These are phyloP conservation scores for Diphyllodes magnificus DNA, from an alignment of 2,113 vertebrate species.

Conservation along the genomic window DNA sequence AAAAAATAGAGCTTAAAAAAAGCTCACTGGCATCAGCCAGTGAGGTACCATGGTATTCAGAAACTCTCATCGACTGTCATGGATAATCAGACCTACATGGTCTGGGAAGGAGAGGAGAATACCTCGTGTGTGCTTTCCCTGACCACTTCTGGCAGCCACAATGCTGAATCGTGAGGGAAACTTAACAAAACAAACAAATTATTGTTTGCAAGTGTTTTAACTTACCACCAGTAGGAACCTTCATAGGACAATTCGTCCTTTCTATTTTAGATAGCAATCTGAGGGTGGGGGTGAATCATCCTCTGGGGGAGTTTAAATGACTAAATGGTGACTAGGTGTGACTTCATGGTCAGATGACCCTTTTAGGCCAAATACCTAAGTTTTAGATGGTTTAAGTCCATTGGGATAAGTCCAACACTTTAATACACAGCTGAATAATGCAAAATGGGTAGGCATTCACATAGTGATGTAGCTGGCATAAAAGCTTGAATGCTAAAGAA, in stretches of 20 bases:
- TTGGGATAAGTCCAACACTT: background rate
- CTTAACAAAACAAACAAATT: background rate
- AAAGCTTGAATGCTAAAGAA: background rate
- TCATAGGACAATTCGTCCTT: background rate
- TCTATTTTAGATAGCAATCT: background rate
- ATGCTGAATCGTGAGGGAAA: background rate
- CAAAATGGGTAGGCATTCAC: background rate
- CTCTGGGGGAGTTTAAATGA: background rate
- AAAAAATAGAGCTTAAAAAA: background rate
- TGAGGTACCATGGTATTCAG: background rate
- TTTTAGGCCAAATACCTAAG: background rate
- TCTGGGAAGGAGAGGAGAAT: background rate
- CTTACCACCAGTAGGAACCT: background rate
- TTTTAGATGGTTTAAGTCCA: background rate
- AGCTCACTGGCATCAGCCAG: background rate
- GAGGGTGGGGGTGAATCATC: background rate
- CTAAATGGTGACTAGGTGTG: background rate
- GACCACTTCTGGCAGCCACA: background rate
- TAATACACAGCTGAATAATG: background rate
- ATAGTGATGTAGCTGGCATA: background rate
- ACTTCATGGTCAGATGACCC: background rate
- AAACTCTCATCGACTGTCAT: fast-evolving
- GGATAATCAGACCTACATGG: background rate
- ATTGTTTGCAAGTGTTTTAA: background rate
- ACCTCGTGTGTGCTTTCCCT: background rate